Evolutionary conservation across 2,113 vertebrate genomes (phyloP).

Genomic region (Monopterus albus): DNA sequence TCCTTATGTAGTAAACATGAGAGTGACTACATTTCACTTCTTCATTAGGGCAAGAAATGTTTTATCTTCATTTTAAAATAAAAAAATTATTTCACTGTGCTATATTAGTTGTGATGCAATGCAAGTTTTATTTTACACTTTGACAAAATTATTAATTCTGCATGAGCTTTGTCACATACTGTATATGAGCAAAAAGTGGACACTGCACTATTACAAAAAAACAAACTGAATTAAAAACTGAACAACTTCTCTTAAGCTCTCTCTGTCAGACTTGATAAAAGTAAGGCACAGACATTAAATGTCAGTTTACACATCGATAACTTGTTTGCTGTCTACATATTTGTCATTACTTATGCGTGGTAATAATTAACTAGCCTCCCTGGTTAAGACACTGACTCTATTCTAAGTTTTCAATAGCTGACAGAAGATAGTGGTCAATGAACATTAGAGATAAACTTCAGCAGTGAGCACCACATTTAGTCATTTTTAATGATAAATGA

Average conservation of each 20-base stretch:
- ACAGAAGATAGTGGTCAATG: conserved; percentile 32
- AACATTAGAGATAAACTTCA: conserved; percentile 20
- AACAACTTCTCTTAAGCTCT: background rate
- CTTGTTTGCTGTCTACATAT: conserved; percentile 16
- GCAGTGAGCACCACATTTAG: conserved; percentile 6
- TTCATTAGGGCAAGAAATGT: background rate
- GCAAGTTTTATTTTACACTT: conserved; percentile 41
- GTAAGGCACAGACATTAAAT: conserved; percentile 32
- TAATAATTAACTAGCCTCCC: conserved; percentile 30
- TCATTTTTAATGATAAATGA: background rate
- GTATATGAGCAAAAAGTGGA: conserved; percentile 29
- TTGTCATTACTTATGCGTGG: conserved; percentile 11
- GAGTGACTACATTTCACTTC: background rate
- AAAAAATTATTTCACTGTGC: conserved; percentile 9
- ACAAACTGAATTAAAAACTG: conserved; percentile 20
- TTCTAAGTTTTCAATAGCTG: background rate
- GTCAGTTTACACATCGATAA: conserved; percentile 29
- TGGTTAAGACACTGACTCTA: background rate
- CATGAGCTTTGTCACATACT: conserved; percentile 21
- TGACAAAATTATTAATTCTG: conserved; percentile 2
- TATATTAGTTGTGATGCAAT: conserved; percentile 10
- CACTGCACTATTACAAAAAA: conserved; percentile 15
- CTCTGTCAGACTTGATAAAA: conserved; percentile 10
- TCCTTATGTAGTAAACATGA: conserved; percentile 17
- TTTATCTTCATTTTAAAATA: conserved; percentile 4